Percentiles rank a stretch among this genome's conserved stretches.
Conservation (phyloP, 1,140 invertebrate genomes). For the Lucilia cuprina region DNA sequence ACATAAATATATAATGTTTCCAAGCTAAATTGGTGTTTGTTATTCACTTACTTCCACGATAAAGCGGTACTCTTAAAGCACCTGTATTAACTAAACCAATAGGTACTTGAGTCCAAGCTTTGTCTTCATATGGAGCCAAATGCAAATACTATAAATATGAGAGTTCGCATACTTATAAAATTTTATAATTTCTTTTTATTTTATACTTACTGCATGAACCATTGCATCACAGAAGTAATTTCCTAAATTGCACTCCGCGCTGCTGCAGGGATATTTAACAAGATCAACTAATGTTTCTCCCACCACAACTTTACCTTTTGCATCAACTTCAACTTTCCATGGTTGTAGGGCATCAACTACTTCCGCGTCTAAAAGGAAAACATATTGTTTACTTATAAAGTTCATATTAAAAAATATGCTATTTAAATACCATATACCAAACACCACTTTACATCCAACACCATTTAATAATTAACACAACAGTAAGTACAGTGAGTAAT, state of each 20-base stretch:
- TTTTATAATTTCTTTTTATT: conserved; percentile 41
- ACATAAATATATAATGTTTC: not conserved
- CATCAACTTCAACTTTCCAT: conserved; percentile 70
- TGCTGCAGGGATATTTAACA: conserved; percentile 66
- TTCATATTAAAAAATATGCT: not conserved
- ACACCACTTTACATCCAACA: too few species aligned
- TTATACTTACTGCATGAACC: conserved; percentile 64
- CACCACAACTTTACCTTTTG: conserved; percentile 66
- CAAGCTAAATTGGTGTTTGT: too few species aligned
- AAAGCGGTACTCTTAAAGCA: conserved; percentile 71
- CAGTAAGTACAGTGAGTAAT: too few species aligned
- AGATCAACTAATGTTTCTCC: conserved; percentile 68
- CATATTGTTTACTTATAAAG: not conserved
- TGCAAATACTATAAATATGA: conserved; percentile 48
- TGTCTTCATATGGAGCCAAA: conserved; percentile 45
- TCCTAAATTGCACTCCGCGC: conserved; percentile 77
- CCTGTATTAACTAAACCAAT: conserved; percentile 75
- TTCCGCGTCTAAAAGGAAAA: conserved; percentile 30
- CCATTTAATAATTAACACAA: too few species aligned
- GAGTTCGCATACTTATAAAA: too few species aligned
- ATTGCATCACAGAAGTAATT: conserved; percentile 78
- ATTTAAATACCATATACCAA: not conserved
- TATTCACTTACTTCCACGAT: conserved; percentile 62
- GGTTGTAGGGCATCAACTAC: conserved; percentile 65
- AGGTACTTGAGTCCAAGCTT: conserved; percentile 72